These are phyloP conservation scores for Diuraphis noxia DNA, from an alignment of 1,140 invertebrate genomes.

Conservation along the genomic window DNA sequence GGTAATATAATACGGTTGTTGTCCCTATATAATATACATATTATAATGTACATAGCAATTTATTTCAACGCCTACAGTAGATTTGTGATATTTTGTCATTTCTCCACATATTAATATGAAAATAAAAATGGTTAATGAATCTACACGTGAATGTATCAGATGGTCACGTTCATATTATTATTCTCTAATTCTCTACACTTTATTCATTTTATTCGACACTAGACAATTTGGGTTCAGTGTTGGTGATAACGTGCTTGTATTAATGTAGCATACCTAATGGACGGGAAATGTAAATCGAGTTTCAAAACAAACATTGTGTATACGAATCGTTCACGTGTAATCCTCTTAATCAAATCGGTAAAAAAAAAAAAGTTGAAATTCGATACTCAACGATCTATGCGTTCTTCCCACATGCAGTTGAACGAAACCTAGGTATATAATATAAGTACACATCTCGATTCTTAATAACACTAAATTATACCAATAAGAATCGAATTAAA, in stretches of 20 bases:
- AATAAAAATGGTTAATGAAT: neutral
- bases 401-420: neutral
- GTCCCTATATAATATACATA: too few relatives aligned
- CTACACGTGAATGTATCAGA: neutral
- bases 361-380: neutral
- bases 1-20: too few relatives aligned
- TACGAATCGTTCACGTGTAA: constrained; percentile 39
- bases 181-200: neutral
- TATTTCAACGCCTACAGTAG: too few relatives aligned
- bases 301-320: constrained; percentile 46
- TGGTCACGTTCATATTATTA: neutral
- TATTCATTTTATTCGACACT: neutral
- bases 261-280: neutral
- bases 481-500: neutral
- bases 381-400: neutral
- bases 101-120: neutral
- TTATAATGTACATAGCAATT: too few relatives aligned
- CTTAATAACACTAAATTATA: constrained; percentile 24
- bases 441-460: neutral
- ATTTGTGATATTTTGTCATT: too few relatives aligned
- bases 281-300: constrained; percentile 41
- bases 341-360: neutral
- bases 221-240: neutral
- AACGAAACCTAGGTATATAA: too few relatives aligned
- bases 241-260: neutral